Evolutionary conservation across 2,888 invertebrate species (phyloP).

Genomic region (Cataglyphis livida): DNA sequence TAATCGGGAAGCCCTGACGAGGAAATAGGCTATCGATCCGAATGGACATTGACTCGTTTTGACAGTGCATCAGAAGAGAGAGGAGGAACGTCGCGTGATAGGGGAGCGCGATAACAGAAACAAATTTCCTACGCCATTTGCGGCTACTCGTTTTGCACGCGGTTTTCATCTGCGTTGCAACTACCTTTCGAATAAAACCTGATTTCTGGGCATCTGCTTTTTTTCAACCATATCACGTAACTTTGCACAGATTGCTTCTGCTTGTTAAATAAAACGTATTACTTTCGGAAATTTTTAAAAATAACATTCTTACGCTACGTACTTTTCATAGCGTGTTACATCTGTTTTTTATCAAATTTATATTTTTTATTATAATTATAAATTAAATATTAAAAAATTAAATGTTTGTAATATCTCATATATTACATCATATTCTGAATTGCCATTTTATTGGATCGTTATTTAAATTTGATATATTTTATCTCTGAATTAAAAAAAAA

Average conservation of each 20-base stretch:
- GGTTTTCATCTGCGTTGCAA: slow-evolving; percentile 69
- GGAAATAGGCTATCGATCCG: slow-evolving; percentile 84
- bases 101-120: slow-evolving; percentile 78
- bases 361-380: background rate
- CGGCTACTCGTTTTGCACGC: slow-evolving; percentile 67
- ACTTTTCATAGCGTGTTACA: background rate
- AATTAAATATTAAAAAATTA: background rate
- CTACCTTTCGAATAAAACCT: slow-evolving; percentile 66
- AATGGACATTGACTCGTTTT: slow-evolving; percentile 78
- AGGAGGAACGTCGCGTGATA: slow-evolving; percentile 78
- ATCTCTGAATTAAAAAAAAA: background rate
- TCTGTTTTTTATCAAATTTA: background rate
- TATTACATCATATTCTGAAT: background rate
- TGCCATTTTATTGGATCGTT: background rate
- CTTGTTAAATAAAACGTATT: slow-evolving; percentile 27
- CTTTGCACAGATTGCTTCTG: slow-evolving; percentile 20
- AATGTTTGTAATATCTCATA: background rate
- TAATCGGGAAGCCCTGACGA: slow-evolving; percentile 80
- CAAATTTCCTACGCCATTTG: slow-evolving; percentile 81
- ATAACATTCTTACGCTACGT: too few relatives aligned
- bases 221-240: slow-evolving; percentile 14
- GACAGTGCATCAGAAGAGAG: slow-evolving; percentile 69
- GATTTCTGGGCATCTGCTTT: slow-evolving; percentile 38
- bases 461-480: slow-evolving; percentile 20
- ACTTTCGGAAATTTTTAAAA: background rate